A percentile compares a stretch with the other conserved stretches of the same genome.
phyloP scores from a whole-genome alignment of 35 echinoderm and acorn worm species.

The Acanthaster planci region DNA sequence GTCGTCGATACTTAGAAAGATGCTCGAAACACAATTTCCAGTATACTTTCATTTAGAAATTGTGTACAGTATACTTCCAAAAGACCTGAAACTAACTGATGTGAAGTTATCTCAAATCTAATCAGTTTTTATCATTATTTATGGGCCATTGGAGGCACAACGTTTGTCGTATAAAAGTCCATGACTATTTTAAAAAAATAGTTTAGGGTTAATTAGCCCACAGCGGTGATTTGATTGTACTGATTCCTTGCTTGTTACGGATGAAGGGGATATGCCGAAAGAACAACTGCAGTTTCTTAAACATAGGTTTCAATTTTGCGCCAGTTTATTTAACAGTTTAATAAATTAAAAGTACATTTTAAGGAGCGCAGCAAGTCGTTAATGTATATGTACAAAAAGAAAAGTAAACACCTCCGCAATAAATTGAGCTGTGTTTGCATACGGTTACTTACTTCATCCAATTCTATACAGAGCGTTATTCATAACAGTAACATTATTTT shows the following conservation, averaged over 20 bases:
- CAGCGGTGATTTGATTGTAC: not conserved
- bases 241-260: not conserved
- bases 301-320: not conserved
- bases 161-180: not conserved
- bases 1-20: not conserved
- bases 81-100: too few relatives aligned
- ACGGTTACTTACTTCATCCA: too few relatives aligned
- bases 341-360: slow-evolving; percentile 22
- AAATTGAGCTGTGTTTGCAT: slow-evolving; percentile 13
- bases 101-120: too few relatives aligned
- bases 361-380: not conserved
- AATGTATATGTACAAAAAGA: not conserved
- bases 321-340: not conserved
- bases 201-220: not conserved
- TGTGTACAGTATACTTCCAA: too few relatives aligned
- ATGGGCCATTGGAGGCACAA: too few relatives aligned
- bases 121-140: too few relatives aligned
- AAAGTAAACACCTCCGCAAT: not conserved
- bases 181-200: not conserved
- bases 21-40: not conserved
- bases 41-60: not conserved
- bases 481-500: not conserved
- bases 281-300: not conserved
- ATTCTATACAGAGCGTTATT: not conserved
- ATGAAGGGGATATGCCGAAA: not conserved